Base-by-base conservation (phyloP, 2,888 invertebrate genomes). In the Cataglyphis rosenhaueri region DNA sequence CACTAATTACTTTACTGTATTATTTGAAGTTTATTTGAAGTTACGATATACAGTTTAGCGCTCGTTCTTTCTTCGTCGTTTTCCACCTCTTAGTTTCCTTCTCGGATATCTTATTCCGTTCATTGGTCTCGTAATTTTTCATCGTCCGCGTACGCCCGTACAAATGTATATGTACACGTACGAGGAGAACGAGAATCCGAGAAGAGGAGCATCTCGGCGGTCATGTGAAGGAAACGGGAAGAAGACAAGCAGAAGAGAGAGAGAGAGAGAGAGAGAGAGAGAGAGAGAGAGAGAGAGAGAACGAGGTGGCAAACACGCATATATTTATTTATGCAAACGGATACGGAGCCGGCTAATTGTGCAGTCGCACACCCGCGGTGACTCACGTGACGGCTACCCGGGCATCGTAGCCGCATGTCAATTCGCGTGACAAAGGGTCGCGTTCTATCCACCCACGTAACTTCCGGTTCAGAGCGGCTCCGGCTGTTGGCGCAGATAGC, bases 311-410 rank as follows among this genome's bases (percentile, higher is more conserved):
- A 85, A 87, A 90, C 89, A 85, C 84, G 84, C 87, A 87, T 86
- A 88, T 89, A 90, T 92, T 92, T 91, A 91, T 92, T 93, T 92
- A 92, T 92, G 91, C 90, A 91, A 92, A 91, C 89, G 86, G 88
- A 91, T 92, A 91, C 90, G 89, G 82, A 89, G 90, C 85, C 88
- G 88, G 90, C 92, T 93, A 93, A 93, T 93, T 93, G 92, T 92
- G 86, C 90, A 85, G 79, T 84, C 87, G 91, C 87, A 87, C 87
- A 89, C 88, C 84, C 86, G 89, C 88, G 82, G 89, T 91, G 92
- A 92, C 87, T 92, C 92, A 91, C 87, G 87, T 91, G 88, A 89
- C 84, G 86, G 85, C 81, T 87, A 82, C 82, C 73, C 81, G 79
- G 82, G 65, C 83, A 83, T 86, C 87, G 85, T 86, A 66, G 64